A percentile compares a stretch with the other conserved stretches of the same genome.
phyloP scores from a whole-genome alignment of 2,888 invertebrate genomes.

The Cosmia pyralina region DNA sequence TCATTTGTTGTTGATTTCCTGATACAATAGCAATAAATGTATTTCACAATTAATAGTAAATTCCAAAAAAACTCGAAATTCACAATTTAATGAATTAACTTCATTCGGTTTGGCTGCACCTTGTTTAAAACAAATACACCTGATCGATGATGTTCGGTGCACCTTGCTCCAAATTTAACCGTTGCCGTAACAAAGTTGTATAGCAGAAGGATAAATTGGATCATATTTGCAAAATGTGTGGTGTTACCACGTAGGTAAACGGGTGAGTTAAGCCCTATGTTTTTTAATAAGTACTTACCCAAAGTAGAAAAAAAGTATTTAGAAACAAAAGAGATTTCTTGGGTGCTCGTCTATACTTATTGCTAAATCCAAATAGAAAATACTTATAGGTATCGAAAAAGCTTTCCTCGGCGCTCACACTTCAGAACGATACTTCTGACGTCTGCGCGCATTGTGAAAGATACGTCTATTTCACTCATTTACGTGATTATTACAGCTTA shows the following conservation, averaged over 20 bases:
- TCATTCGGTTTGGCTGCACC: constrained; percentile 81
- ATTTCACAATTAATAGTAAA: constrained; percentile 14
- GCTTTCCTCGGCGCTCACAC: no score
- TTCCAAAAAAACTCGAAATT: constrained; percentile 4
- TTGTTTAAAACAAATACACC: constrained; percentile 88
- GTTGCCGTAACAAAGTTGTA: constrained; percentile 41
- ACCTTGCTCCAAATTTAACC: constrained; percentile 84
- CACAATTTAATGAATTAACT: constrained; percentile 76
- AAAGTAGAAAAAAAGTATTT: no score
- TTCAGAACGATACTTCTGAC: constrained; percentile 2
- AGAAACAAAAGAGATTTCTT: neutral
- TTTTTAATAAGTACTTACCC: no score
- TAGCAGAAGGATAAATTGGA: neutral
- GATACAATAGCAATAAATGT: constrained; percentile 5
- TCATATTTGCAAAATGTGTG: neutral
- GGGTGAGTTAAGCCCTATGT: neutral
- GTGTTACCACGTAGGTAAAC: neutral
- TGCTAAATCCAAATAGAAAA: neutral
- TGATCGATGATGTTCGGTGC: constrained; percentile 84
- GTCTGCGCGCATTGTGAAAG: neutral
- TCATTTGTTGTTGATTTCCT: no score
- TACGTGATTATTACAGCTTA: neutral
- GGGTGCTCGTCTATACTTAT: neutral
- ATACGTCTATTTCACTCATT: constrained; percentile 31
- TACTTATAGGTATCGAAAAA: no score